These are phyloP conservation scores for Alcedo atthis DNA, from an alignment of 2,797 vertebrate genomes.

Conservation along the genomic window DNA sequence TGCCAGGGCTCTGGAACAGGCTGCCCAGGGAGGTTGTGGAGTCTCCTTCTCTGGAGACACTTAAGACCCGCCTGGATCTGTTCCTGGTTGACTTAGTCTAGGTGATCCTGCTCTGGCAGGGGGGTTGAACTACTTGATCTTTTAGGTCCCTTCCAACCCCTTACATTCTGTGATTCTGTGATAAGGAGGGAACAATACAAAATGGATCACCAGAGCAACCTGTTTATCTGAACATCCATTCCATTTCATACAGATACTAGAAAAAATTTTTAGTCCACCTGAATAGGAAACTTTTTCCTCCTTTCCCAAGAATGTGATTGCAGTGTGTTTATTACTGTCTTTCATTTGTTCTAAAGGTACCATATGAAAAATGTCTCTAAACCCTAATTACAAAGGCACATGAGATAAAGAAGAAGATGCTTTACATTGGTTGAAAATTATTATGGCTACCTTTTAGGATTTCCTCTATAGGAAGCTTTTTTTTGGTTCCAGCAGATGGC, in stretches of 20 bases:
- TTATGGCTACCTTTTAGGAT: not conserved
- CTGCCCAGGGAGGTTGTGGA: too few species aligned
- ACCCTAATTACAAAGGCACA: not conserved
- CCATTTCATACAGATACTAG: not conserved
- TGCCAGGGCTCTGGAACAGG: too few species aligned
- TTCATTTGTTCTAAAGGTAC: not conserved
- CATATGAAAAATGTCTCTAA: not conserved
- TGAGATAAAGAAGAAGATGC: not conserved
- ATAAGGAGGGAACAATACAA: not conserved
- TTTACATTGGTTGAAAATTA: not conserved
- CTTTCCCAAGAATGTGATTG: not conserved
- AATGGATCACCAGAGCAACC: not conserved
- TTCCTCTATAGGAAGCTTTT: not conserved
- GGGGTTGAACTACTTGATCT: too few species aligned
- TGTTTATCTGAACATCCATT: not conserved
- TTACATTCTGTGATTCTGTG: not conserved
- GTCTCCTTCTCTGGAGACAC: too few species aligned
- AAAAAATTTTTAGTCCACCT: not conserved
- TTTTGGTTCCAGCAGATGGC: conserved; percentile 64
- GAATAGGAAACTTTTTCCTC: not conserved
- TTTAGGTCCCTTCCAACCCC: too few species aligned
- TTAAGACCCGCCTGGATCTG: too few species aligned
- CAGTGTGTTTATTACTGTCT: not conserved
- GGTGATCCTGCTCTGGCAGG: too few species aligned
- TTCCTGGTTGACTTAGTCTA: too few species aligned